Evolutionary conservation across 1,140 invertebrate species (phyloP), one percentile per base, ranked within the genome.

Genomic region (Ostrea edulis): DNA sequence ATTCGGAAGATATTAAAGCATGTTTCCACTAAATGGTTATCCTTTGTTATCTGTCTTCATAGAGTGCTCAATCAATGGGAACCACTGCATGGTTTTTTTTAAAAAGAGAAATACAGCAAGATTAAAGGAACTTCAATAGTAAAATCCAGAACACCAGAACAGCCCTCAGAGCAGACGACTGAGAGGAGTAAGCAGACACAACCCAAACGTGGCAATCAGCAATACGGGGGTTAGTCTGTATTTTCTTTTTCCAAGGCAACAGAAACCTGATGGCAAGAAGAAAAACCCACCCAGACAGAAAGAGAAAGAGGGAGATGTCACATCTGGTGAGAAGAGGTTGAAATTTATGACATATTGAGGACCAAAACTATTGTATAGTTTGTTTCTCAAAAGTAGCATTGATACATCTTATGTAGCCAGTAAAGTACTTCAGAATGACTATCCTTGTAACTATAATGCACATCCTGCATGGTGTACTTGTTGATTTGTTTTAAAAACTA

Each of bases 11-110:
- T 90, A 14, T 17, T 90, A 65, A 91, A 90, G 85, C 90, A 91
- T 90, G 89, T 90, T 52, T 51, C 82, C n/a, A 91, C 90, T 52
- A 77, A 89, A 51, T 91, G 89, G 88, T 86, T 91, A 17, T 89
- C 85, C 62, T n/a, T 91, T 8, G 85, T 81, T 3, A 87, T 81
- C 11, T 88, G 87, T 35, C 29, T 91, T 20, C 65, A 88, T 2
- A 87, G 87, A 62, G 17, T 89, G 9, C 44, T 90, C 7, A 84
- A 89, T n/a, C 82, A 91, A 2, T 91, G 89, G 88, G 65, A 71
- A 11, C 53, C 89, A 52, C 58, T 84, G 11, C 12, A 12, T 9
- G 71, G 25, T 9, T 77, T 77, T 25, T 77, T 77, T 25, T 17
- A 25, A 25, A 25, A 77, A 25, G 71, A 77, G 22, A 77, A 25